These are phyloP conservation scores for Caenorhabditis virilis DNA, from an alignment of 2,888 invertebrate species.

Conservation along the genomic window DNA sequence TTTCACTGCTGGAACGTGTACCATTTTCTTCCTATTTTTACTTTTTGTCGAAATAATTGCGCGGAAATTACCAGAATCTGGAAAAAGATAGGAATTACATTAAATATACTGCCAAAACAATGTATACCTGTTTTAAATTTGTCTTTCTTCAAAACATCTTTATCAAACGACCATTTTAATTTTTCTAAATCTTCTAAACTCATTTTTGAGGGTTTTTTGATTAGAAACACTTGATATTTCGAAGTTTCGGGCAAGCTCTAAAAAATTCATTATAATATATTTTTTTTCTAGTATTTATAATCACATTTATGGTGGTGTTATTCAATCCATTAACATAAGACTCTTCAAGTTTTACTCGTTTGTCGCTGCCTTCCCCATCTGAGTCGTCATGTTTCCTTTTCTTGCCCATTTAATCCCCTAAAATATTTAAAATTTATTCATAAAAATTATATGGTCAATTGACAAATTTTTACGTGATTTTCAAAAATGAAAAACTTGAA, in stretches of 20 bases:
- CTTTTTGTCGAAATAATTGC: constrained; percentile 13
- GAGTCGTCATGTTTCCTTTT: constrained; percentile 18
- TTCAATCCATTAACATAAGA: neutral
- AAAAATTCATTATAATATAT: too few relatives aligned
- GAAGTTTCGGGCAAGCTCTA: too few relatives aligned
- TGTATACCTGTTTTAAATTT: constrained; percentile 26
- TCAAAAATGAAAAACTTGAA: neutral
- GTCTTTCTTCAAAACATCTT: constrained; percentile 6
- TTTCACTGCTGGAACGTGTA: constrained; percentile 22
- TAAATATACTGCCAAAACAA: neutral
- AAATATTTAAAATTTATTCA: constrained; percentile 6
- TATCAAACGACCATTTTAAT: constrained; percentile 19
- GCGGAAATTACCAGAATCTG: constrained; percentile 21
- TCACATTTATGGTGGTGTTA: neutral
- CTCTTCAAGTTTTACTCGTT: neutral
- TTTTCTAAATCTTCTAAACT: constrained; percentile 16
- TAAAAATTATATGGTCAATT: too few relatives aligned
- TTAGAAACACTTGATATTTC: constrained; percentile 7
- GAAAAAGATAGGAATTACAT: neutral
- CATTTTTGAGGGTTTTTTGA: constrained; percentile 28
- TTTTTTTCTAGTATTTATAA: neutral
- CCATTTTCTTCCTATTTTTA: constrained; percentile 22
- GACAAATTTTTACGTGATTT: too few relatives aligned
- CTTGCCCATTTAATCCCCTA: constrained; percentile 16
- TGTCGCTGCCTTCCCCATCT: constrained; percentile 1